A percentile compares a stretch with the other conserved stretches of the same genome.
These are phyloP conservation scores for Baronia brevicornis DNA, from an alignment of 2,888 invertebrate genomes.

Conservation along the genomic window DNA sequence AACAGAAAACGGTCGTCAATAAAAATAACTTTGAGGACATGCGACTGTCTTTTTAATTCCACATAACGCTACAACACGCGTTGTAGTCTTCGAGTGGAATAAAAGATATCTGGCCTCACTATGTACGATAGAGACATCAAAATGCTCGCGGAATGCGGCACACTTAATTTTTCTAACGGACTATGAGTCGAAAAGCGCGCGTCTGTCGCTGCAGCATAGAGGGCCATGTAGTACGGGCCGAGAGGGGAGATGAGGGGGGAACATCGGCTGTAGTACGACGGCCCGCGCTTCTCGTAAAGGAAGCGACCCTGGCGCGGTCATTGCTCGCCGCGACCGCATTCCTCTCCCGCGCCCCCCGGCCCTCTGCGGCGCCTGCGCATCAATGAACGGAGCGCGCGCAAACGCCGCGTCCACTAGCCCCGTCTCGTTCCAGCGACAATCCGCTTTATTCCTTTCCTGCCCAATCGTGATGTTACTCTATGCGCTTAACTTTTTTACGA, in stretches of 20 bases:
- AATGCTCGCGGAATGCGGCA: constrained; percentile 66
- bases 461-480: constrained; percentile 23
- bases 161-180: constrained; percentile 74
- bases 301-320: constrained; percentile 75
- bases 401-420: constrained; percentile 46
- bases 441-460: constrained; percentile 31
- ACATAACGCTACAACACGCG: constrained; percentile 18
- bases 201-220: constrained; percentile 41
- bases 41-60: constrained; percentile 25
- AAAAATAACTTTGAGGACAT: constrained; percentile 35
- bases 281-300: constrained; percentile 72
- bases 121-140: constrained; percentile 50
- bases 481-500: constrained; percentile 18
- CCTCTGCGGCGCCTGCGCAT: constrained; percentile 61
- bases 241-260: constrained; percentile 39
- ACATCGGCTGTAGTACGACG: constrained; percentile 66
- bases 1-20: constrained; percentile 22
- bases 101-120: constrained; percentile 19
- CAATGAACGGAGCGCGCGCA: constrained; percentile 70
- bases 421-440: constrained; percentile 44
- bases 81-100: constrained; percentile 19
- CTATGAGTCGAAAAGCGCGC: constrained; percentile 69
- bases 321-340: constrained; percentile 74
- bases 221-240: constrained; percentile 59
- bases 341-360: constrained; percentile 48